Percentiles rank a stretch among this genome's conserved stretches.
These are phyloP conservation scores for Ormyrus nitidulus DNA, from an alignment of 2,888 invertebrate species.

Conservation along the genomic window DNA sequence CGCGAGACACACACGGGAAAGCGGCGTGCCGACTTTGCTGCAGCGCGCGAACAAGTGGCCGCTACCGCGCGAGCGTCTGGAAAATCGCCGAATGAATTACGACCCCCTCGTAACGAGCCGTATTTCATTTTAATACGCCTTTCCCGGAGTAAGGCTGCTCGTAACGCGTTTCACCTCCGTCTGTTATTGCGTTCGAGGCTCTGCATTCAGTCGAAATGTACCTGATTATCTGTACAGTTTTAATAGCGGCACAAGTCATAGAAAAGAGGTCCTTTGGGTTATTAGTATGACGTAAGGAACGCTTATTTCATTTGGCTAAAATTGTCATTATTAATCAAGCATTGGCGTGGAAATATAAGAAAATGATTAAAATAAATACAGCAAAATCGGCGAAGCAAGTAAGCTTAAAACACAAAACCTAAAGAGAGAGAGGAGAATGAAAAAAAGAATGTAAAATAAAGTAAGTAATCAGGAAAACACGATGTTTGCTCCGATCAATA, in stretches of 20 bases:
- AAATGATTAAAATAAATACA: too few relatives aligned
- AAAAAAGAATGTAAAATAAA: background rate
- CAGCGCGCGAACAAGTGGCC: background rate
- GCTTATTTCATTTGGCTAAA: too few relatives aligned
- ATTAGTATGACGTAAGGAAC: background rate
- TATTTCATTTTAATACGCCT: constrained; percentile 45
- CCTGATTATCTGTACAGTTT: constrained; percentile 3
- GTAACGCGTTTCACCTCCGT: too few relatives aligned
- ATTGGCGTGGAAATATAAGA: too few relatives aligned
- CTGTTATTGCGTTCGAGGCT: too few relatives aligned
- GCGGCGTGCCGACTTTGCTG: background rate
- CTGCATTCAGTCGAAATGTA: background rate
- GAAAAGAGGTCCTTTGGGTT: background rate
- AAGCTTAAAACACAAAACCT: background rate
- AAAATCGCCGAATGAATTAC: constrained; percentile 40
- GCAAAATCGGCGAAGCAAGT: background rate
- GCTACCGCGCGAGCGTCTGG: background rate
- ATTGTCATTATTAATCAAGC: too few relatives aligned
- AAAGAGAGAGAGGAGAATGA: background rate
- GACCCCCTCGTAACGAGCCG: constrained; percentile 29
- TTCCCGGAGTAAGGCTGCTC: background rate
- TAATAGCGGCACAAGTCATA: background rate
- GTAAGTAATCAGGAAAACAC: too few relatives aligned
- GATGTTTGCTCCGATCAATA: constrained; percentile 15
- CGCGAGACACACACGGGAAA: constrained; percentile 29